Percentiles rank a stretch among this genome's conserved stretches.
These are phyloP conservation scores for Xestia rhomboidea DNA, from an alignment of 2,888 invertebrate genomes.

Conservation along the genomic window DNA sequence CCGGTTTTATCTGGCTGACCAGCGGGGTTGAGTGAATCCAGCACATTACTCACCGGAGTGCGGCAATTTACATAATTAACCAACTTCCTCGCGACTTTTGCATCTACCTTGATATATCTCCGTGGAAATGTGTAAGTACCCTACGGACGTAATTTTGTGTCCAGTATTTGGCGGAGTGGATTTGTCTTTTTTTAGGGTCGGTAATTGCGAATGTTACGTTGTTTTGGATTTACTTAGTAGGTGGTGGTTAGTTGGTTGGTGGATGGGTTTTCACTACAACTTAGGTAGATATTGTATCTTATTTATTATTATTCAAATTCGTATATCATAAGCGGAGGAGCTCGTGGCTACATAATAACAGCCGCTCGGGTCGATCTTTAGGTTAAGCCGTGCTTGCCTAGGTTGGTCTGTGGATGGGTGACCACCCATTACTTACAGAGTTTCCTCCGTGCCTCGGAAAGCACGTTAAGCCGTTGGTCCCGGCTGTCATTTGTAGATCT, in stretches of 20 bases:
- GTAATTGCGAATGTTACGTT: conserved; percentile 1
- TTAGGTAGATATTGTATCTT: neutral
- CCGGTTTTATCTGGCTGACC: conserved; percentile 71
- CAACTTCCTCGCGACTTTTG: conserved; percentile 79
- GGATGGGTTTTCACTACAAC: neutral
- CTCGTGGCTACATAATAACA: too few relatives aligned
- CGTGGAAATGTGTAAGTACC: conserved; percentile 52
- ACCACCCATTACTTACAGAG: too few relatives aligned
- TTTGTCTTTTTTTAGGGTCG: conserved; percentile 18
- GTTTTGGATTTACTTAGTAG: neutral
- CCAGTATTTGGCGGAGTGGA: conserved; percentile 16
- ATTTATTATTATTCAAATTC: neutral
- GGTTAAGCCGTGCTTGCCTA: too few relatives aligned
- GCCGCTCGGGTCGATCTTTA: too few relatives aligned
- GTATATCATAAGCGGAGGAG: too few relatives aligned
- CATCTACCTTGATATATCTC: conserved; percentile 65
- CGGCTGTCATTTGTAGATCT: too few relatives aligned
- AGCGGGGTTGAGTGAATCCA: conserved; percentile 80
- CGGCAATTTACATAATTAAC: conserved; percentile 88
- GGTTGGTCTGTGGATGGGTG: too few relatives aligned
- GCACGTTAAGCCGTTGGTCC: too few relatives aligned
- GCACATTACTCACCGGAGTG: conserved; percentile 83
- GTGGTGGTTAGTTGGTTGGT: neutral
- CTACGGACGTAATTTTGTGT: conserved; percentile 50
- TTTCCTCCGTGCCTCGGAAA: too few relatives aligned